Evolutionary conservation across 2,888 invertebrate genomes (phyloP), one percentile per base, ranked within the genome.

Genomic region (Acleris literana): DNA sequence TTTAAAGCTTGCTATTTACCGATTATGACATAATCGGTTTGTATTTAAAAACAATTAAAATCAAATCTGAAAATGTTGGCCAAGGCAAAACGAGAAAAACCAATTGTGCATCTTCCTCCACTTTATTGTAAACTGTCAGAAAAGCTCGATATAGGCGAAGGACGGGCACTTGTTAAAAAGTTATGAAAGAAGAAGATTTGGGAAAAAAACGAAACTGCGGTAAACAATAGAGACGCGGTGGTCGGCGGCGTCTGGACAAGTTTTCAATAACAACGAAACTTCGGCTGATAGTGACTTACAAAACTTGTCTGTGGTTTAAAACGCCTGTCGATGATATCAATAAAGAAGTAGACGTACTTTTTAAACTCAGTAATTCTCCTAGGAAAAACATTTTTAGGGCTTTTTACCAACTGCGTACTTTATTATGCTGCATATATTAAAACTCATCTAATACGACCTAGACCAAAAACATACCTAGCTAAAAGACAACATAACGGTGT

Each of bases 191-290:
- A 74, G 71, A 70, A 79, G 76, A 78, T 80, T 83, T 77, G 73
- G 70, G 64, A 68, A 77, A 83, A 82, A 82, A 83, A 75, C 75
- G 68, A 79, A 79, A 78, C 75, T 76, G 75, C 75, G 68, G 77
- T 75, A 82, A 81, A 86, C 82, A 85, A 87, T 82, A 79, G 78
- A 71, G 70, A 69, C 71, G 75, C 74, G 68, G 55, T 66, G 74
- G 77, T 76, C 74, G 74, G 75, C 77, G 75, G 76, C 77, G 75
- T 70, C 72, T 73, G 74, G 67, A 79, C 76, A 84, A 85, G 78
- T 84, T 85, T 84, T 81, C 82, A 80, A 81, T 83, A 76, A 79
- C 73, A 76, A 79, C 73, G 73, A 76, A 78, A 79, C 75, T 77
- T 74, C 72, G 74, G 74, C 70, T 72, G 73, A 71, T 64, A 33